A percentile compares a stretch with the other conserved stretches of the same genome.
Conservation (phyloP, 2,888 invertebrate species). For the Penaeus monodon region DNA sequence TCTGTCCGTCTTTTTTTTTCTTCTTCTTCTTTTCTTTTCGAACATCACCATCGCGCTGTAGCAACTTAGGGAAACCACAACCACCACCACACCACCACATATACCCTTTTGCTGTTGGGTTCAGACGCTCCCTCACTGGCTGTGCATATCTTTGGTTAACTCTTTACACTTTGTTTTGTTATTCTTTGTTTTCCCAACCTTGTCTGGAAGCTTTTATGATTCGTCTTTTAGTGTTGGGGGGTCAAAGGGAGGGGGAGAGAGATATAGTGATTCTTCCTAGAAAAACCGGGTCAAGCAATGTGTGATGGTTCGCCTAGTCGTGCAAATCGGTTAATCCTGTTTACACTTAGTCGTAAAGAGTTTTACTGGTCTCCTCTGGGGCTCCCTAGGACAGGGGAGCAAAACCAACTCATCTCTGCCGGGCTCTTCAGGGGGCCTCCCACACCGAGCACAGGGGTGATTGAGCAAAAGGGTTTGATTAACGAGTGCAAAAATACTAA, state of each 20-base stretch:
- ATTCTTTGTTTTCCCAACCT: too few species aligned
- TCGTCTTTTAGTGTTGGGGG: too few species aligned
- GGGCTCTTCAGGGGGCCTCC: slow-evolving; percentile 15
- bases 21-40: too few species aligned
- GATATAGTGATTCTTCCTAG: too few species aligned
- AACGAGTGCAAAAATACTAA: slow-evolving; percentile 42
- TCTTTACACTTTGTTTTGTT: too few species aligned
- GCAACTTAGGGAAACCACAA: slow-evolving; percentile 10
- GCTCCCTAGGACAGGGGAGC: slow-evolving; percentile 14
- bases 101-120: too few species aligned
- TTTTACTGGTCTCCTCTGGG: slow-evolving; percentile 28
- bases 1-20: too few species aligned
- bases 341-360: not conserved
- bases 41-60: slow-evolving; percentile 22
- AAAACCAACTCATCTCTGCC: slow-evolving; percentile 28
- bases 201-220: too few species aligned
- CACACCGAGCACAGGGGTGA: slow-evolving; percentile 33
- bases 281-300: too few species aligned
- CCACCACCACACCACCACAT: slow-evolving; percentile 47
- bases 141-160: too few species aligned
- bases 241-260: too few species aligned
- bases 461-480: slow-evolving; percentile 43
- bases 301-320: not conserved
- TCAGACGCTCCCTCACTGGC: too few species aligned
- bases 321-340: slow-evolving; percentile 1